Evolutionary conservation across 2,888 invertebrate species (phyloP).

Genomic region (Netelia melanura): DNA sequence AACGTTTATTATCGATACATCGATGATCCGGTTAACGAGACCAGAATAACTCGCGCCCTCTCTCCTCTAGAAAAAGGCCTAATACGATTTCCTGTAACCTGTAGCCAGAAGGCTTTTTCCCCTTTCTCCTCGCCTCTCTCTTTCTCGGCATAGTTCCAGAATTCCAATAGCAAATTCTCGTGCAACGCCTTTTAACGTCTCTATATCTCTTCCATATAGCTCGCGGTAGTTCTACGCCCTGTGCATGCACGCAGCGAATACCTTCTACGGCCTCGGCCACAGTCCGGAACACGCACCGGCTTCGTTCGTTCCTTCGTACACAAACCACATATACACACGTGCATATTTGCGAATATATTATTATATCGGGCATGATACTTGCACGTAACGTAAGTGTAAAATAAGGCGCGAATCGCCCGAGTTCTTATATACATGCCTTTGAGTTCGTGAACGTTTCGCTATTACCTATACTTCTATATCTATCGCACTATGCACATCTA

Average conservation of each 20-base stretch:
- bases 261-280: conserved; percentile 46
- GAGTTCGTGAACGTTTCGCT: conserved; percentile 31
- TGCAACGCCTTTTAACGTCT: conserved; percentile 37
- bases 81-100: neutral
- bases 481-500: neutral
- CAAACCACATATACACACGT: neutral
- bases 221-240: neutral
- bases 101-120: neutral
- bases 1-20: neutral
- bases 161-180: conserved; percentile 43
- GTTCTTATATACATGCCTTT: conserved; percentile 22
- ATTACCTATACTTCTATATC: neutral
- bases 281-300: conserved; percentile 42
- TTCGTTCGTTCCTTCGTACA: neutral
- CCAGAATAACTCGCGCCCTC: neutral
- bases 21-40: conserved; percentile 10
- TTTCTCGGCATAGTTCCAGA: neutral
- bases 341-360: neutral
- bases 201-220: conserved; percentile 7
- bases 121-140: neutral
- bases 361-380: neutral
- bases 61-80: neutral
- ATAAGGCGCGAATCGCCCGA: conserved; percentile 42
- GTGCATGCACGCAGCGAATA: conserved; percentile 11
- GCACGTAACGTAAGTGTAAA: conserved; percentile 13